phyloP scores from a whole-genome alignment of 1,140 invertebrate genomes.

The Hylyphantes graminicola region DNA sequence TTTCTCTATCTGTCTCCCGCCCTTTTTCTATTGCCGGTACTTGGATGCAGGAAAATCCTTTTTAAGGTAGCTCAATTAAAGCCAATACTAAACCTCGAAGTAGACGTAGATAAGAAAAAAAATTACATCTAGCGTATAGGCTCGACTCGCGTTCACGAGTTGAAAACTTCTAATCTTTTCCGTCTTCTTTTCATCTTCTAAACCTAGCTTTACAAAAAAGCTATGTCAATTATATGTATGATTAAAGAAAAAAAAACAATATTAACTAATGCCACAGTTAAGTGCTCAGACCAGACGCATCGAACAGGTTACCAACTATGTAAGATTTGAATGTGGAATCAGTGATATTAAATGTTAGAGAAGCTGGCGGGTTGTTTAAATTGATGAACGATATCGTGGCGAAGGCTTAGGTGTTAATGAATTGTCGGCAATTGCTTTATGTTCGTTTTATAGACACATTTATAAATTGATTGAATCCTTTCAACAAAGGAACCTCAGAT shows the following conservation, averaged over 20 bases:
- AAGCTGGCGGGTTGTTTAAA: not conserved
- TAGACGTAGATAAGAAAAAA: constrained; percentile 39
- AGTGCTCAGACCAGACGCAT: constrained; percentile 27
- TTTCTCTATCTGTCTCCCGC: not conserved
- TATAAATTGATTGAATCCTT: too few relatives aligned
- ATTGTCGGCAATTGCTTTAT: too few relatives aligned
- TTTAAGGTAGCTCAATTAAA: constrained; percentile 58
- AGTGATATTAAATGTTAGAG: constrained; percentile 1
- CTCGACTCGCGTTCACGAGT: constrained; percentile 38
- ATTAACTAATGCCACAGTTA: constrained; percentile 27
- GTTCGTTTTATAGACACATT: too few relatives aligned
- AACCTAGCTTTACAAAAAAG: constrained; percentile 49
- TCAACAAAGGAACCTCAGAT: too few relatives aligned
- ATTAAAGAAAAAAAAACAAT: constrained; percentile 17
- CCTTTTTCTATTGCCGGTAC: constrained; percentile 32
- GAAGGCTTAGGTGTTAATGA: too few relatives aligned
- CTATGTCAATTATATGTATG: constrained; percentile 29
- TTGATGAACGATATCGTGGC: too few relatives aligned
- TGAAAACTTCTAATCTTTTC: constrained; percentile 42
- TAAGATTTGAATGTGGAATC: constrained; percentile 17
- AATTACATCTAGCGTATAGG: constrained; percentile 54
- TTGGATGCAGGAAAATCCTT: constrained; percentile 43
- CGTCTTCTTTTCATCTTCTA: constrained; percentile 57
- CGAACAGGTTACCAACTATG: constrained; percentile 42
- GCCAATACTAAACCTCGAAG: constrained; percentile 53